Base-by-base conservation (phyloP, 2,888 invertebrate genomes). In the Caenorhabditis wallacei region DNA sequence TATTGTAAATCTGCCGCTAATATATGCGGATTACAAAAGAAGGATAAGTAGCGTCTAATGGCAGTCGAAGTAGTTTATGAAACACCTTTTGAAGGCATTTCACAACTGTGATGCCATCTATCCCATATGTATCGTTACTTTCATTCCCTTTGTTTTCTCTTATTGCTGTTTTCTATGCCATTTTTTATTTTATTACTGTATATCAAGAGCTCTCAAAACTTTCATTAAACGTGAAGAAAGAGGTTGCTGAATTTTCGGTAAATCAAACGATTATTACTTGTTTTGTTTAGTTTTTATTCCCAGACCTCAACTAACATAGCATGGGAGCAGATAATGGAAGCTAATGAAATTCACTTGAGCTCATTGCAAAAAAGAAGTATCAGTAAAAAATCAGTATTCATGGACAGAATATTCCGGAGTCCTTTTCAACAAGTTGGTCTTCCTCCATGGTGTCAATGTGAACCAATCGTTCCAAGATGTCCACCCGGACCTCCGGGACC, bases 391-490 rank as follows among this genome's bases (percentile, higher is more conserved):
- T 74, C 80, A 13, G 13, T 69, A 7, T 74, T 80, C 16, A 20
- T 80, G 7, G 63, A 74, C 22, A 24, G 74, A 22, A 63, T 80
- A 4, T 24, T 74, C 8, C 69, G 74, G 5, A 54, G 61, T n/a
- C 40, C 68, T 16, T 24, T 43, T 3, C 22, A 43, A 20, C 68
- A 30, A 37, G 48, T 24, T 18, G 11, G 30, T 18, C 57, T 85
- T 1, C 85, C 85, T 1, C 68, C 71, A 0, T 85, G 85, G 85
- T 85, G 85, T 61, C 78, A 80, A 30, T 85, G 85, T 48, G 85
- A 85, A 40, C 82, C 82, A 18, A 51, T 78, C 13, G 26, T 59
- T 20, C 85, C 85, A 11, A 72, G 51, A 37, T 85, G 85, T 53
- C 85, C 82, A 7, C 80, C 78, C 13, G 85, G 85, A 0, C 80